Evolutionary conservation across 2,888 invertebrate genomes (phyloP), one percentile per base, ranked within the genome.

Genomic region (Cremastinae sp.): DNA sequence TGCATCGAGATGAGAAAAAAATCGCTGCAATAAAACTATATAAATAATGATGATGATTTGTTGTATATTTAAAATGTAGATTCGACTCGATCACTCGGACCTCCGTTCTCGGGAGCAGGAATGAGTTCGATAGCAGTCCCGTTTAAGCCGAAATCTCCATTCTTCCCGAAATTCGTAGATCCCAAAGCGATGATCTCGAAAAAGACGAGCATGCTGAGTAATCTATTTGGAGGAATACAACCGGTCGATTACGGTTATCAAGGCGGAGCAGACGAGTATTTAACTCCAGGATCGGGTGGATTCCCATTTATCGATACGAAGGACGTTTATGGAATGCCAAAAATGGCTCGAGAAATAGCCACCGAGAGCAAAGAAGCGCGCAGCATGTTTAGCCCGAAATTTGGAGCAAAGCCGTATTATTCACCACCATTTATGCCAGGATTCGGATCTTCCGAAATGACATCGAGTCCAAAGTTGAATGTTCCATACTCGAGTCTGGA

Each of bases 111-210:
- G 7, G 61, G 76, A 10, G 14, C 66, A 36, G 83, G 75, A 68
- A 79, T 87, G 14, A 80, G 80, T 20, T 83, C 86, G 1, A 84
- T 88, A 59, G 70, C 83, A 0, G 82, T 87, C 7, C 88, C 88
- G 9, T 88, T 84, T 47, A 75, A 81, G 49, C 78, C 86, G 38
- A 88, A 88, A 10, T 83, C 86, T 10, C 76, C 87, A 0, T 75
- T 87, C 4, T 85, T 87, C 18, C 88, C 88, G 2, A 87, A 88
- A 79, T 84, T 87, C 49, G 85, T 88, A 4, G 88, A 88, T 49
- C 88, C 88, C 0, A 83, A 85, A 77, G 54, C 69, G 1, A 86
- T 88, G 84, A 85, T 87, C 10, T 72, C 83, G 2, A 86, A 85
- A 69, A 88, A 88, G 53, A 85, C 85, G 0, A 86, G 84, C 62